A percentile compares a stretch with the other conserved stretches of the same genome.
These are phyloP conservation scores for Acromyrmex charruanus DNA, from an alignment of 1,140 invertebrate species.

Conservation along the genomic window DNA sequence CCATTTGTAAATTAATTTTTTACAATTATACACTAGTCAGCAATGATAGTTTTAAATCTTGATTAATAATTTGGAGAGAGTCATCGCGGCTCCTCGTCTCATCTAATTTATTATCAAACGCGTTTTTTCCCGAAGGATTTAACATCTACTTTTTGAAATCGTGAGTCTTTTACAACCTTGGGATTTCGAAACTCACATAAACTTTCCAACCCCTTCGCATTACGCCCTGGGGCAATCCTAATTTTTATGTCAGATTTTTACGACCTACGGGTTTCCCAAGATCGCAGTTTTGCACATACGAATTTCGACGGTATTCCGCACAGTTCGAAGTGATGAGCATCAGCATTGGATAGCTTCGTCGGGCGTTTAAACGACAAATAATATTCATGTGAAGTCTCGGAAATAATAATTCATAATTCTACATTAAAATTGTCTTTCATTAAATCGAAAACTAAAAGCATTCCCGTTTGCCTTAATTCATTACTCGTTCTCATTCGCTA, in stretches of 20 bases:
- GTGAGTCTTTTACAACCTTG: slow-evolving; percentile 45
- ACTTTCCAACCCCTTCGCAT: slow-evolving; percentile 31
- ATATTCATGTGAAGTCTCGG: neutral
- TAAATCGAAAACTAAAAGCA: slow-evolving; percentile 10
- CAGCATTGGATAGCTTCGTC: neutral
- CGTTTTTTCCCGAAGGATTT: slow-evolving; percentile 15
- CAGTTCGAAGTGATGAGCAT: neutral
- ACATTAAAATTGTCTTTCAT: slow-evolving; percentile 9
- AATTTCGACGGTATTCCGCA: slow-evolving; percentile 17
- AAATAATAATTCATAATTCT: neutral
- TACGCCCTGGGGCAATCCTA: slow-evolving; percentile 61
- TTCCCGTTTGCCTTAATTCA: neutral
- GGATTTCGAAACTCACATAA: slow-evolving; percentile 59
- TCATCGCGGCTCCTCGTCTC: neutral
- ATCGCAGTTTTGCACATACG: slow-evolving; percentile 43
- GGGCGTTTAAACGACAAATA: neutral
- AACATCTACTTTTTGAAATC: slow-evolving; percentile 38
- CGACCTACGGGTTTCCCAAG: slow-evolving; percentile 32
- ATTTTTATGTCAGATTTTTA: slow-evolving; percentile 73
- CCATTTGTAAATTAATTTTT: slow-evolving; percentile 5
- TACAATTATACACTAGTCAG: neutral
- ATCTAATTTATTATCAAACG: slow-evolving; percentile 18
- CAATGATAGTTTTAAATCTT: neutral
- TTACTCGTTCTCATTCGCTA: neutral
- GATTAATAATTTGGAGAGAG: neutral